A percentile compares a stretch with the other conserved stretches of the same genome.
Evolutionary conservation across 2,113 vertebrate genomes (phyloP).

Genomic region (Ptyas mucosa): DNA sequence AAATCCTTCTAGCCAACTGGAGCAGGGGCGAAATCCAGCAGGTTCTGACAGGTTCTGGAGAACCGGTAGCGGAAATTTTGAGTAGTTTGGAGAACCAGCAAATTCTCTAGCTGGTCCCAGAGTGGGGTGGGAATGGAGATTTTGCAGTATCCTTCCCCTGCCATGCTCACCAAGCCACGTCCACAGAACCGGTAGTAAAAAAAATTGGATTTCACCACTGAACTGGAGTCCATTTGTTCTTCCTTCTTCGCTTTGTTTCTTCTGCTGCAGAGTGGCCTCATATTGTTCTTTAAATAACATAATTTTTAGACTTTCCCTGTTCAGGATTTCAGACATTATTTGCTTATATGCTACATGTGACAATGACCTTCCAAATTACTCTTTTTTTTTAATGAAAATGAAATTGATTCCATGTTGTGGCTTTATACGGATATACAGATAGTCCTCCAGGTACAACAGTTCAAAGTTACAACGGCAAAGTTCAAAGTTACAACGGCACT

Average conservation of each 20-base stretch:
- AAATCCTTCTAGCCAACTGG: slow-evolving; percentile 10
- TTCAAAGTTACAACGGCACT: too few relatives aligned
- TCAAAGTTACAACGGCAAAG: too few relatives aligned
- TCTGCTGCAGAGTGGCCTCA: slow-evolving; percentile 25
- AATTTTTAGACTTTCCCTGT: slow-evolving; percentile 26
- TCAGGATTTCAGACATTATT: slow-evolving; percentile 16
- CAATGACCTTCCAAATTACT: not conserved
- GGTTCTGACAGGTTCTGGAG: too few relatives aligned
- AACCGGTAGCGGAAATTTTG: too few relatives aligned
- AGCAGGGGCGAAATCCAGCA: too few relatives aligned
- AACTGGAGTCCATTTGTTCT: slow-evolving; percentile 14
- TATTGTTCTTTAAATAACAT: slow-evolving; percentile 48
- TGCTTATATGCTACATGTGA: not conserved
- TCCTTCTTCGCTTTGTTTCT: not conserved
- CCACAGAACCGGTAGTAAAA: not conserved
- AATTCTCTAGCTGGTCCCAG: too few relatives aligned
- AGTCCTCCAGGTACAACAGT: too few relatives aligned
- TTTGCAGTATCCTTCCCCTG: too few relatives aligned
- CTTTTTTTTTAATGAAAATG: slow-evolving; percentile 20
- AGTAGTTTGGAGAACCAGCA: too few relatives aligned
- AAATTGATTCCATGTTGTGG: slow-evolving; percentile 43
- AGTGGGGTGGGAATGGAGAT: too few relatives aligned
- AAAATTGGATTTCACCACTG: too few relatives aligned
- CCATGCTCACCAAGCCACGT: not conserved
- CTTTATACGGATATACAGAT: not conserved